A percentile compares a stretch with the other conserved stretches of the same genome.
These are phyloP conservation scores for Conus betulinus DNA, from an alignment of 1,140 invertebrate species.

Conservation along the genomic window DNA sequence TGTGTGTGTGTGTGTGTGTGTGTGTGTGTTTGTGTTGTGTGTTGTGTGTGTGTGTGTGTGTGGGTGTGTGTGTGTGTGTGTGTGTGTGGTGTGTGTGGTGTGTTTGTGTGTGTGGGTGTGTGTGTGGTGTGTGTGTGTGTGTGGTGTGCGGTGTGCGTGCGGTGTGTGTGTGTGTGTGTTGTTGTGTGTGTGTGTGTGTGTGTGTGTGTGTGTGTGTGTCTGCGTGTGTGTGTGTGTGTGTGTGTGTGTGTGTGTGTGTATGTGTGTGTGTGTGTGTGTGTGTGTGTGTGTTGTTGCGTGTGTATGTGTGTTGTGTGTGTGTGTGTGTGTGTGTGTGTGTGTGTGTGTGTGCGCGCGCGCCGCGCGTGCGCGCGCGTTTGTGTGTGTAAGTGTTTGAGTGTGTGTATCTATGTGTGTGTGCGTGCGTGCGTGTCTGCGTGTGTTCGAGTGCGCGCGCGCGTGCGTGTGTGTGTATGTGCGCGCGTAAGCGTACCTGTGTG, in stretches of 20 bases:
- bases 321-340: too few species aligned
- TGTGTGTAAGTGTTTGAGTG: too few species aligned
- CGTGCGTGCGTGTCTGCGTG: background rate
- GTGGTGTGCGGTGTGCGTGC: background rate
- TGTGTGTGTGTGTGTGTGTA: conserved; percentile 16
- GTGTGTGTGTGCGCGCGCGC: too few species aligned
- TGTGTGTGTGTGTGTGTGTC: background rate
- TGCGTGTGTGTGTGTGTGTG: background rate
- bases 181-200: background rate
- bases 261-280: conserved; percentile 27
- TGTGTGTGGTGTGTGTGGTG: background rate
- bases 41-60: too few species aligned
- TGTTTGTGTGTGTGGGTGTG: background rate
- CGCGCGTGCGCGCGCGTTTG: too few species aligned
- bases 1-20: too few species aligned
- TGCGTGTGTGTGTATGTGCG: background rate
- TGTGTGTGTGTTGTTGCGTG: background rate
- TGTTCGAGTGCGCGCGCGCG: background rate
- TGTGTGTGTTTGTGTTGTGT: too few species aligned
- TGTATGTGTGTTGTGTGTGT: background rate
- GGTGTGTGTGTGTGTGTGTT: background rate
- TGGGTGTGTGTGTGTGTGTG: too few species aligned
- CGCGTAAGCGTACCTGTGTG: background rate
- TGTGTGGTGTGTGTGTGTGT: background rate
- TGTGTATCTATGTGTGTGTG: background rate